A percentile compares a stretch with the other conserved stretches of the same genome.
phyloP scores from a whole-genome alignment of 2,113 vertebrate species.

The Anseranas semipalmata region DNA sequence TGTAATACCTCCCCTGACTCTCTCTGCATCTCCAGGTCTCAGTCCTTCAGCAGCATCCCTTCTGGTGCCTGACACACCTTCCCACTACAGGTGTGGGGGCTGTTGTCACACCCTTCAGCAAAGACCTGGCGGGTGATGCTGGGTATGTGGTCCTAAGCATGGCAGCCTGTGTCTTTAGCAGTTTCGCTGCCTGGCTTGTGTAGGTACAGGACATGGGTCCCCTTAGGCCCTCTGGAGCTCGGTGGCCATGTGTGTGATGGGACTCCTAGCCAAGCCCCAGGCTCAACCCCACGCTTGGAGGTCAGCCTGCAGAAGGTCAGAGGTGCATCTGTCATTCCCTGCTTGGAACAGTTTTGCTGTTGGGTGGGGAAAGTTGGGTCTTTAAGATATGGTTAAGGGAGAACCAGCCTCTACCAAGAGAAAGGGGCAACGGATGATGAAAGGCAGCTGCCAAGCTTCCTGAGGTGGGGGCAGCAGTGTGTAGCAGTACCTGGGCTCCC shows the following conservation, averaged over 20 bases:
- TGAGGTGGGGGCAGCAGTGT: not conserved
- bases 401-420: not conserved
- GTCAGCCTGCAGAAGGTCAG: not conserved
- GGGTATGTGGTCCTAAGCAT: not conserved
- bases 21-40: not conserved
- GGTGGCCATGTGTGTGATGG: not conserved
- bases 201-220: fast-evolving
- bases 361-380: not conserved
- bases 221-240: not conserved
- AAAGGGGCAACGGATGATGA: not conserved
- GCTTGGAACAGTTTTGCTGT: not conserved
- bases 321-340: not conserved
- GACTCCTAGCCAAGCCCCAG: not conserved
- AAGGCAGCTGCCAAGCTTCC: not conserved
- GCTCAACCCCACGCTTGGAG: not conserved
- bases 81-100: not conserved
- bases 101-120: not conserved
- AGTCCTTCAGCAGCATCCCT: not conserved
- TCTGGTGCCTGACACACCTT: not conserved
- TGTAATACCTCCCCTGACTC: not conserved
- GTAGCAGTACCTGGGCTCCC: not conserved
- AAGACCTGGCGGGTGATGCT: not conserved
- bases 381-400: not conserved
- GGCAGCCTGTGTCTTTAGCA: not conserved
- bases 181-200: not conserved